A percentile compares a stretch with the other conserved stretches of the same genome.
Conservation (phyloP, 2,113 vertebrate genomes). For the Micromys minutus region DNA sequence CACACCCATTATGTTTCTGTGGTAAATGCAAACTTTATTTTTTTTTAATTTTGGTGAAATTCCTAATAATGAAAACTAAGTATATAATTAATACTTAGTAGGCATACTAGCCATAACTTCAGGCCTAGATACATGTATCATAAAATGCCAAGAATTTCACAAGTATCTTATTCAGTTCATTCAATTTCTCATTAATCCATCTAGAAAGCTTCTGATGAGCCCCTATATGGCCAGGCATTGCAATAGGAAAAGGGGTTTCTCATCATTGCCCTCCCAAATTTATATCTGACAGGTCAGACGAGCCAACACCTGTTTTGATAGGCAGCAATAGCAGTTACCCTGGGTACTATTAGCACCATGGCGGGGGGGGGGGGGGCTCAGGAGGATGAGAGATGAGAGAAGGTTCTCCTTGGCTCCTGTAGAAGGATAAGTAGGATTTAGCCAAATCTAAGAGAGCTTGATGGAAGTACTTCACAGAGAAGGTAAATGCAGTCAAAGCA, state of each 20-base stretch:
- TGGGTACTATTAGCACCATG: background rate
- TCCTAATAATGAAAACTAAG: conserved; percentile 31
- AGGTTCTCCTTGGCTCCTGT: background rate
- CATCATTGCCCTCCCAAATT: background rate
- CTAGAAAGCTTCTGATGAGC: background rate
- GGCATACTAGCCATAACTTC: background rate
- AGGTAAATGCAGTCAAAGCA: background rate
- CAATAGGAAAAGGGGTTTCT: background rate
- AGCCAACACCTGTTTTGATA: background rate
- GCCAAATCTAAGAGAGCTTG: background rate
- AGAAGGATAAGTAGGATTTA: conserved; percentile 38
- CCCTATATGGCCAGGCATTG: background rate
- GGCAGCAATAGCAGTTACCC: background rate
- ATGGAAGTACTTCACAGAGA: background rate
- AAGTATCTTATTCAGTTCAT: background rate
- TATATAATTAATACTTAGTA: background rate
- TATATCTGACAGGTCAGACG: background rate
- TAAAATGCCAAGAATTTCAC: background rate
- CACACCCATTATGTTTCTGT: background rate
- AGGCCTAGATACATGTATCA: background rate
- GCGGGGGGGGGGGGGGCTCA: background rate
- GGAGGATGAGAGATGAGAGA: background rate
- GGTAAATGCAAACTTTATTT: background rate
- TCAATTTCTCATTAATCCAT: conserved; percentile 3
- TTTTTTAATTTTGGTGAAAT: conserved; percentile 10